Evolutionary conservation across 2,797 vertebrate genomes (phyloP).

Genomic region (Propithecus perrieri): DNA sequence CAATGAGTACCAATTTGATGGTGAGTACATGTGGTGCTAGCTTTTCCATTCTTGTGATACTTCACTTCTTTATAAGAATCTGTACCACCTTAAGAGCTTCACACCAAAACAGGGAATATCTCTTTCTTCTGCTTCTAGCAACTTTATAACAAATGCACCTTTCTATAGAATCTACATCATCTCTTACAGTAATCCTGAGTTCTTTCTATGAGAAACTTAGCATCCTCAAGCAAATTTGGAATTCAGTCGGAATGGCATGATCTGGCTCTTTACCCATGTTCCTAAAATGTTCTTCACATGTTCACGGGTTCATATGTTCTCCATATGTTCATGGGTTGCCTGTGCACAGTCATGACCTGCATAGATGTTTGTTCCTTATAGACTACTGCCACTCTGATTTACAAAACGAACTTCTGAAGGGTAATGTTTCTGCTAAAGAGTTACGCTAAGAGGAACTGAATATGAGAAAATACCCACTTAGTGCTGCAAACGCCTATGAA

Average conservation of each 20-base stretch:
- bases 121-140: background rate
- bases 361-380: constrained; percentile 32
- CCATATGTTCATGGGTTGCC: background rate
- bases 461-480: background rate
- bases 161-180: background rate
- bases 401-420: background rate
- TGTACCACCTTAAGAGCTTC: background rate
- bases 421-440: background rate
- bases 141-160: background rate
- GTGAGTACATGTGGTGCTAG: too few relatives aligned
- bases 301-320: background rate
- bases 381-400: constrained; percentile 34
- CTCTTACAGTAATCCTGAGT: fast-evolving
- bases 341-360: background rate
- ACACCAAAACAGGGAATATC: background rate
- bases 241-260: background rate
- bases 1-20: too few relatives aligned
- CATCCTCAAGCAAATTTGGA: constrained; percentile 31
- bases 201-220: background rate
- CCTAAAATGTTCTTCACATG: too few relatives aligned
- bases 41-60: too few relatives aligned
- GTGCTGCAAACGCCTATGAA: background rate
- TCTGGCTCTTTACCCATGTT: background rate
- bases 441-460: background rate
- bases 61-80: background rate